A percentile compares a stretch with the other conserved stretches of the same genome.
Evolutionary conservation across 2,797 vertebrate species (phyloP).

Genomic region (Gymnoscopelus braueri): DNA sequence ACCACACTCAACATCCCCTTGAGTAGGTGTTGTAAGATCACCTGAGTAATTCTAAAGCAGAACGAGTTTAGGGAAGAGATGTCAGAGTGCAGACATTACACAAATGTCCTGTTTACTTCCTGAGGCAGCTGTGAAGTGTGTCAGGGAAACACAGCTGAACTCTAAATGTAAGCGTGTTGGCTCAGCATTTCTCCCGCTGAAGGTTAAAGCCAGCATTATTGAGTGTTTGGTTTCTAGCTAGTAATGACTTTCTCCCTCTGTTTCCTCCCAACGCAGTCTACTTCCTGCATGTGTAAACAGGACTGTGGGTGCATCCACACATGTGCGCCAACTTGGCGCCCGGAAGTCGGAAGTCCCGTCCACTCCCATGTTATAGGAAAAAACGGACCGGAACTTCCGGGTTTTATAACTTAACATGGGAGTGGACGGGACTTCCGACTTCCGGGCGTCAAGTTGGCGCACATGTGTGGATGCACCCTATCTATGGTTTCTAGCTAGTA

Average conservation of each 20-base stretch:
- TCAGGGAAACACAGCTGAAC: conserved; percentile 16
- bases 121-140: not conserved
- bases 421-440: no score
- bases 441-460: no score
- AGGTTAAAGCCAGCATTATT: not conserved
- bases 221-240: not conserved
- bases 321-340: no score
- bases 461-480: no score
- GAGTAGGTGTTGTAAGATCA: not conserved
- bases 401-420: no score
- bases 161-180: conserved; percentile 12
- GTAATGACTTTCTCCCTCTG: not conserved
- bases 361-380: no score
- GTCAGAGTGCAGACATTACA: conserved; percentile 8
- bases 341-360: no score
- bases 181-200: conserved; percentile 25
- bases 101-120: conserved; percentile 22
- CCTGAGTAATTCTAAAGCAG: conserved; percentile 28
- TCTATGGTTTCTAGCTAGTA: not conserved
- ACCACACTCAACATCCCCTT: not conserved
- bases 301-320: no score
- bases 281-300: not conserved
- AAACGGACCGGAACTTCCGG: no score
- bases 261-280: not conserved
- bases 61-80: not conserved